These are phyloP conservation scores for Chymomyza costata DNA, from an alignment of 1,140 invertebrate genomes.

Conservation along the genomic window DNA sequence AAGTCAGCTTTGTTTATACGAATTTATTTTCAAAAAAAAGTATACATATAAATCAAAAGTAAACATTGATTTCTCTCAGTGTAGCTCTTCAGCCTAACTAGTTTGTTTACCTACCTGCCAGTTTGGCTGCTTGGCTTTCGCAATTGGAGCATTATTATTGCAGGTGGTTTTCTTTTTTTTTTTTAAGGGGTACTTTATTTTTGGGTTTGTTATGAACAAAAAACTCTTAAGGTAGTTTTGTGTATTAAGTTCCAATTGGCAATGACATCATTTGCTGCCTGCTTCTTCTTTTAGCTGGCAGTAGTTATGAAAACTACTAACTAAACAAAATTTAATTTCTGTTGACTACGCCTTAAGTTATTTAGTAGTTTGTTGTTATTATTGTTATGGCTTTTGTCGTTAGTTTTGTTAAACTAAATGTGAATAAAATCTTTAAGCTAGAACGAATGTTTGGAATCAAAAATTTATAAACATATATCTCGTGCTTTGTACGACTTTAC, in stretches of 20 bases:
- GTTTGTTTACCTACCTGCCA: constrained; percentile 23
- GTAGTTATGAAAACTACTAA: constrained; percentile 46
- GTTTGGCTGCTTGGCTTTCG: constrained; percentile 32
- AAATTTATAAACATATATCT: background rate
- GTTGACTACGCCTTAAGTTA: constrained; percentile 7
- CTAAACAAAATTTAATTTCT: constrained; percentile 42
- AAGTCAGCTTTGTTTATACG: no score
- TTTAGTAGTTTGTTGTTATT: no score
- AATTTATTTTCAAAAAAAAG: no score
- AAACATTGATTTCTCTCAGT: no score
- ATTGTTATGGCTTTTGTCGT: constrained; percentile 27
- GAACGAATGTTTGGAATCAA: constrained; percentile 12
- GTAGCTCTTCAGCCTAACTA: no score
- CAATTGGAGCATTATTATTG: constrained; percentile 38
- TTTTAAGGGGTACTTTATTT: constrained; percentile 44
- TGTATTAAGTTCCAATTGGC: no score
- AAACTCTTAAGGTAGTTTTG: no score
- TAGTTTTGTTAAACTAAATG: constrained; percentile 6
- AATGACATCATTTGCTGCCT: constrained; percentile 62
- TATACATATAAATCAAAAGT: no score
- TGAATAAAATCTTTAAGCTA: constrained; percentile 14
- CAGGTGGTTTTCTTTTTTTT: constrained; percentile 46
- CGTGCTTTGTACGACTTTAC: constrained; percentile 1
- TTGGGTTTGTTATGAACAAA: constrained; percentile 42
- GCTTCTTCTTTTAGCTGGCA: no score